Evolutionary conservation across 37 sponge, comb jelly and placozoan genomes (phyloP), one percentile per base, ranked within the genome.

Genomic region (Ianthella basta): DNA sequence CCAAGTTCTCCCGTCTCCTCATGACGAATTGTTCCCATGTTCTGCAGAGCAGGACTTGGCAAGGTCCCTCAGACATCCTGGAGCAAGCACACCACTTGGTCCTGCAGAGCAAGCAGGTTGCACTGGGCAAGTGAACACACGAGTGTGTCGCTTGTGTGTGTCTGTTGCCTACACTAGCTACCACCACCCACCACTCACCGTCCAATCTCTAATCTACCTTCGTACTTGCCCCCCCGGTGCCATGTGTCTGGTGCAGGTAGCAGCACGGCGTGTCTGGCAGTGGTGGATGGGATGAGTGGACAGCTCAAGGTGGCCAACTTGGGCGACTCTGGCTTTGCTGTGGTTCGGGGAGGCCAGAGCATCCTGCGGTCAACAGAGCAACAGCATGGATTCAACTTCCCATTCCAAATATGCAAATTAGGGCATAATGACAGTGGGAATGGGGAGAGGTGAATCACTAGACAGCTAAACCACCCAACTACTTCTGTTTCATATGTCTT

Each of bases 241-340:
- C 16, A 18, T 37, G 36, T 72, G 19, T 13, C 36, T 54, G 10
- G 54, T 68, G 16, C 79, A 92, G 93, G 93, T 5, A 89, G 93
- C 77, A 85, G 93, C 68, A 92, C 93, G 44, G 93, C 84, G 0
- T 92, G 93, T 70, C 14, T 92, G 18, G 68, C 85, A 27, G 83
- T 86, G 33, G 67, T 92, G 68, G 80, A 88, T 68, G 77, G 85
- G 41, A 55, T 18, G 72, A 83, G 40, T 53, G 79, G 86, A 15
- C 29, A 55, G 21, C 84, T 92, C 15, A 59, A 77, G 16, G 60
- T 86, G 13, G 89, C 87, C 40, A 92, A 92, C 60, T 81, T 92
- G 10, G 93, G 93, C 23, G 93, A 92, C 80, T 85, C 89, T 79
- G 93, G 93, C 0, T 92, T 80, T 55, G 63, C 77, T 39, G 67